Base-by-base conservation (phyloP, 2,888 invertebrate species). In the Cepaea hortensis region DNA sequence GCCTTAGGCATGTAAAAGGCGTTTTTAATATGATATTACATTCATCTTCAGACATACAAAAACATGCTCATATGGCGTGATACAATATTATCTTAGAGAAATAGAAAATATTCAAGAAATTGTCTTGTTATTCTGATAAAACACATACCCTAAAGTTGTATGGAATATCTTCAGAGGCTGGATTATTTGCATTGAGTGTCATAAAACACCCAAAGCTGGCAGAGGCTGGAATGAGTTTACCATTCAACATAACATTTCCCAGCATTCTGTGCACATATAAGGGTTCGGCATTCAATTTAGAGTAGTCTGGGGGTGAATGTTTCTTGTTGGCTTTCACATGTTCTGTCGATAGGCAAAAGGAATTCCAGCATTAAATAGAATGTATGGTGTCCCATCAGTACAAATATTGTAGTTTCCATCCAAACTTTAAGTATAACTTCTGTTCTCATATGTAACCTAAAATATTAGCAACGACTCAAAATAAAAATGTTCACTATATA, bases 181-280 rank as follows among this genome's bases (percentile, higher is more conserved):
- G 87, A 84, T 90, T 91, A 48, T 88, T 85, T 7, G 91, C 90
- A 87, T 92, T 93, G 68, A 93, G 81, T 7, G 93, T 93, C 93
- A 94, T 93, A 89, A 94, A 94, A 86, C 93, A 94, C n/a, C 93
- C 93, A 88, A 91, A 93, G 90, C 92, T 94, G 73, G 92, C 90
- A 85, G 90, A 92, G 86, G 94, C 94, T 76, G 91, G 90, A 48
- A 94, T 89, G 61, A 94, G 91, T 84, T 92, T 92, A 9, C 94
- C 94, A 85, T 93, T 91, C 89, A 94, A 94, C 91, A 93, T 91
- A 72, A 94, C 88, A 89, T 93, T 93, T 23, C 94, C 94, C 61
- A 94, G 90, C 76, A 91, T 90, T n/a, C 89, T 88, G 72, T 91
- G 92, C 73, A 91, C 89, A 88, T 93, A 94, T n/a, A 89, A 88